Conservation (phyloP, 2,797 vertebrate species). For the Triplophysa bombifrons region DNA sequence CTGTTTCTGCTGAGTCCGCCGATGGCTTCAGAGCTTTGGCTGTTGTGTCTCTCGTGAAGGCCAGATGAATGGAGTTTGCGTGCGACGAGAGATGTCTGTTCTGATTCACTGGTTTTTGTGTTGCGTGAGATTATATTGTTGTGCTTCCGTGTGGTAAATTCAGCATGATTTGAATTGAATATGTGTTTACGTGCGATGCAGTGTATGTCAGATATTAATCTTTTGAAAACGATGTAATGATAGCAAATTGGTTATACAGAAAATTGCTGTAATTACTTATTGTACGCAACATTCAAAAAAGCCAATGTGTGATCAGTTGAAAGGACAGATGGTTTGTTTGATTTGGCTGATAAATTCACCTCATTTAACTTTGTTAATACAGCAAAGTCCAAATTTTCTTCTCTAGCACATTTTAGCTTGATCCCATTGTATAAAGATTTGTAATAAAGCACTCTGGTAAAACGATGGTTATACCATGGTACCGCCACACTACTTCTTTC, state of each 20-base stretch:
- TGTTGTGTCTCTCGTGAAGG: slow-evolving; percentile 6
- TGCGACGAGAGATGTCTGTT: slow-evolving; percentile 8
- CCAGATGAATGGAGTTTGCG: slow-evolving; percentile 13
- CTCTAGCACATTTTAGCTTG: too few species aligned
- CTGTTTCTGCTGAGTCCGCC: slow-evolving; percentile 26
- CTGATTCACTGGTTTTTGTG: background rate
- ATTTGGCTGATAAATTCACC: background rate
- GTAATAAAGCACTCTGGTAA: too few species aligned
- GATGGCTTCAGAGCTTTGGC: slow-evolving; percentile 9
- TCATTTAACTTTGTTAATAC: too few species aligned
- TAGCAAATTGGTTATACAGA: background rate
- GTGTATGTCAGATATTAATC: background rate
- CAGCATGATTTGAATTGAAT: background rate
- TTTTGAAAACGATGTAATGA: background rate
- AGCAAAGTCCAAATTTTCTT: background rate
- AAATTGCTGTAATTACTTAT: background rate
- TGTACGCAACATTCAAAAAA: background rate
- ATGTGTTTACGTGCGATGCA: background rate
- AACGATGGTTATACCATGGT: background rate
- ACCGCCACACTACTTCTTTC: background rate
- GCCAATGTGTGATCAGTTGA: too few species aligned
- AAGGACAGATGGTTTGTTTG: background rate
- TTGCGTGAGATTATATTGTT: background rate
- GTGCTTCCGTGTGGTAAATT: slow-evolving; percentile 20
- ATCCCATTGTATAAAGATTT: too few species aligned